Conservation (phyloP, 2,888 invertebrate genomes). For the Copidosoma aretas region DNA sequence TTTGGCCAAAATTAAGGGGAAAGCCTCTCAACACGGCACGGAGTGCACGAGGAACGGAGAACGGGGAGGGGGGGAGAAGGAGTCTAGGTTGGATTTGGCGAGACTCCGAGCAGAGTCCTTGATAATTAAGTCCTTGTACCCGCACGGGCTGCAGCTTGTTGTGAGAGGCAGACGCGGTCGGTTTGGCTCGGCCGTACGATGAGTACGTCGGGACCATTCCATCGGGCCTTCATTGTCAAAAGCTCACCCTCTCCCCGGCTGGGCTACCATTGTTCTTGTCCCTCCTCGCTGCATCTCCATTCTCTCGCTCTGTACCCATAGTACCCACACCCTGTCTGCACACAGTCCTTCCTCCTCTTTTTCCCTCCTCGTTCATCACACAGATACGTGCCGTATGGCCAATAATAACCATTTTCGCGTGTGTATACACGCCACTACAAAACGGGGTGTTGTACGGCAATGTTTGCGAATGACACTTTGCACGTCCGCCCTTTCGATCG, state of each 20-base stretch:
- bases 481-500: too few species aligned
- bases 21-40: too few species aligned
- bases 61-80: too few species aligned
- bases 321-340: too few species aligned
- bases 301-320: not conserved
- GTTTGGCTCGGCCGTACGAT: constrained; percentile 27
- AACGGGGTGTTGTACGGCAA: too few species aligned
- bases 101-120: not conserved
- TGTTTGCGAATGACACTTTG: too few species aligned
- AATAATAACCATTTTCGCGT: too few species aligned
- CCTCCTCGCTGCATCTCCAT: not conserved
- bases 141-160: constrained; percentile 1
- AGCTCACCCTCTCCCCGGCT: constrained; percentile 6
- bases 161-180: constrained; percentile 23
- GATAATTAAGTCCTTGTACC: constrained; percentile 26
- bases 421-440: too few species aligned
- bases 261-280: constrained; percentile 26
- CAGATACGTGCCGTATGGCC: too few species aligned
- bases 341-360: too few species aligned
- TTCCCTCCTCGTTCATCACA: too few species aligned
- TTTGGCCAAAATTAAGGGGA: too few species aligned
- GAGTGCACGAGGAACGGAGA: not conserved
- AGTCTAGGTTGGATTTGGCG: constrained; percentile 8
- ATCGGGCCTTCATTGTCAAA: constrained; percentile 27
- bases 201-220: constrained; percentile 23